Conservation (phyloP, 1,140 invertebrate genomes). For the Eriocheir sinensis region DNA sequence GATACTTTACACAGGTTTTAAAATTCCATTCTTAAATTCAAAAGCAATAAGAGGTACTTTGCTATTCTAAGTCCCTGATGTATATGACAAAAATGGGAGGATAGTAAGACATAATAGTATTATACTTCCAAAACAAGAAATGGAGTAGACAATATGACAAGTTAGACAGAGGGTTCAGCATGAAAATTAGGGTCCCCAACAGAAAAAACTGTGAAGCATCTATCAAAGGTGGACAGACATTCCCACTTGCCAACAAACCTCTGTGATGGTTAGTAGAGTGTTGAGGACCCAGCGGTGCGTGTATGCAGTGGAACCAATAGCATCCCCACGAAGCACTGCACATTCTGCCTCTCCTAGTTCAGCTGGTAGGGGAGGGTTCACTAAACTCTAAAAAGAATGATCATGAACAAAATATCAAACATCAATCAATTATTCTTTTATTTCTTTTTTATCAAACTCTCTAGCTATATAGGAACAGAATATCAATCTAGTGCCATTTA, state of each 20-base stretch:
- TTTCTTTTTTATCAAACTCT: not conserved
- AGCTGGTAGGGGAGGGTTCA: constrained; percentile 67
- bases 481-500: too few relatives aligned
- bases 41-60: too few relatives aligned
- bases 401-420: not conserved
- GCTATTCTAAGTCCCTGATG: too few relatives aligned
- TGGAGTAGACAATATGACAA: too few relatives aligned
- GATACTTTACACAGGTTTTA: too few relatives aligned
- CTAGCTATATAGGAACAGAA: not conserved
- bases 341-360: constrained; percentile 66
- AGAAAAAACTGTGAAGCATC: not conserved
- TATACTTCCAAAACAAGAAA: too few relatives aligned
- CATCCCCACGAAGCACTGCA: constrained; percentile 70
- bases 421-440: not conserved
- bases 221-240: not conserved
- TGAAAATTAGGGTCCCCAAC: too few relatives aligned
- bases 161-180: too few relatives aligned
- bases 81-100: too few relatives aligned
- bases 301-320: constrained; percentile 72
- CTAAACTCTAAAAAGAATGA: constrained; percentile 33
- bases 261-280: constrained; percentile 65
- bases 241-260: constrained; percentile 56
- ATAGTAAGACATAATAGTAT: too few relatives aligned
- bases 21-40: too few relatives aligned
- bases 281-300: constrained; percentile 74